Percentiles rank a stretch among this genome's conserved stretches.
phyloP scores from a whole-genome alignment of 2,797 vertebrate genomes.

The Microhierax caerulescens region DNA sequence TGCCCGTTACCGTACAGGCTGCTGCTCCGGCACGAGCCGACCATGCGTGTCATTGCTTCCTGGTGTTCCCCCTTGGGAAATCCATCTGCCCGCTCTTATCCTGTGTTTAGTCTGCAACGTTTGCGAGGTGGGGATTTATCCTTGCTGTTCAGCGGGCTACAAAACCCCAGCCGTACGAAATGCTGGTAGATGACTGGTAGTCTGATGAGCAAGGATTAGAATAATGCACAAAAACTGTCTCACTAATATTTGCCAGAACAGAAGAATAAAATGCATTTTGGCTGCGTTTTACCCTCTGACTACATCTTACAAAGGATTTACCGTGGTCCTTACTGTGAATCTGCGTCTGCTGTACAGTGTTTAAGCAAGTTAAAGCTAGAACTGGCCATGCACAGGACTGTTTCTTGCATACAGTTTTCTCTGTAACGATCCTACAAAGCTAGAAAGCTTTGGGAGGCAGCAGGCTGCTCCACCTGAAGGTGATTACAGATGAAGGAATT shows the following conservation, averaged over 20 bases:
- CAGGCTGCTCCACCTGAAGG: background rate
- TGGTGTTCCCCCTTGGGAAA: background rate
- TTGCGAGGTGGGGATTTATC: background rate
- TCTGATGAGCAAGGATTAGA: background rate
- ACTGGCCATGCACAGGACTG: background rate
- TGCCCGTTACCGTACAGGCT: background rate
- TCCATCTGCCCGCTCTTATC: background rate
- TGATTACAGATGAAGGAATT: background rate
- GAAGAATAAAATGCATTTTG: background rate
- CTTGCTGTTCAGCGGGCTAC: background rate
- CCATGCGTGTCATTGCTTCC: background rate
- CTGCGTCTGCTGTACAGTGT: background rate
- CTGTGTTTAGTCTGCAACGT: background rate
- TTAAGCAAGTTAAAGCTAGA: background rate
- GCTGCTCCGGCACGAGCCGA: background rate
- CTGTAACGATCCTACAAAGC: background rate
- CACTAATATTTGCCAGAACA: background rate
- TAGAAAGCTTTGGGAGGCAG: background rate
- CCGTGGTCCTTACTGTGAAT: background rate
- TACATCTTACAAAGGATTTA: background rate
- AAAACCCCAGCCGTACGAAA: background rate
- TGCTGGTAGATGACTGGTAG: background rate
- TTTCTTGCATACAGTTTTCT: background rate
- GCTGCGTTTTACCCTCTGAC: background rate
- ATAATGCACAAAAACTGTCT: background rate